A percentile compares a stretch with the other conserved stretches of the same genome.
Evolutionary conservation across 2,797 vertebrate species (phyloP).

Genomic region (Discoglossus pictus): DNA sequence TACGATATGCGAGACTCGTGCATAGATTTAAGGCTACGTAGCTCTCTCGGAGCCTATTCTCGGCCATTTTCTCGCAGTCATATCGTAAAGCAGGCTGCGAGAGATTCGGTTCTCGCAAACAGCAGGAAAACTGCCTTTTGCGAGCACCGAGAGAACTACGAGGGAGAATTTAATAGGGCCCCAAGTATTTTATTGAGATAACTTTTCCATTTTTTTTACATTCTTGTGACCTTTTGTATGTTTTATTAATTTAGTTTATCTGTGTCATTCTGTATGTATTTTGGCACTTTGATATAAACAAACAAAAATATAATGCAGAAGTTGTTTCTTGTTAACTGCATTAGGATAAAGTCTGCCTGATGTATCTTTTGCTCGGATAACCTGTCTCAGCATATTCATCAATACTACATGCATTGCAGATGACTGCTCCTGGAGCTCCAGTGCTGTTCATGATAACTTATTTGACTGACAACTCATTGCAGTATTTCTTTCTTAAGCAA

Average conservation of each 20-base stretch:
- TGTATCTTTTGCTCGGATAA: slow-evolving; percentile 13
- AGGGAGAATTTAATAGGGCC: no score
- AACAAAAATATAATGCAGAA: background rate
- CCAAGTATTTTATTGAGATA: no score
- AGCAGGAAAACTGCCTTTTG: no score
- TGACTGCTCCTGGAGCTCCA: slow-evolving; percentile 2
- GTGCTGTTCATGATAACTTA: slow-evolving; percentile 13
- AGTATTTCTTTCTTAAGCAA: background rate
- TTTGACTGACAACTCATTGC: slow-evolving; percentile 2
- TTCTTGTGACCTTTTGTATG: no score
- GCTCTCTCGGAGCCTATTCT: no score
- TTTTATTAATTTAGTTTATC: background rate
- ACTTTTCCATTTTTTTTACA: no score
- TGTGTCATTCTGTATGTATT: slow-evolving; percentile 1
- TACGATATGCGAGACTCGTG: no score
- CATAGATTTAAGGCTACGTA: no score
- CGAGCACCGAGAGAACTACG: no score
- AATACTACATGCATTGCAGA: slow-evolving; percentile 8
- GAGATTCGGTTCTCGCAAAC: no score
- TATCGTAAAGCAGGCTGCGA: no score
- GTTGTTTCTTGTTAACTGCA: slow-evolving; percentile 36
- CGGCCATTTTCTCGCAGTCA: no score
- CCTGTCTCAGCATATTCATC: slow-evolving; percentile 25
- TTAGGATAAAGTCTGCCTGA: slow-evolving; percentile 28
- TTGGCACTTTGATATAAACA: slow-evolving; percentile 19